Percentiles rank a stretch among this genome's conserved stretches.
These are phyloP conservation scores for Hyperoodon ampullatus DNA, from an alignment of 2,113 vertebrate species.

Conservation along the genomic window DNA sequence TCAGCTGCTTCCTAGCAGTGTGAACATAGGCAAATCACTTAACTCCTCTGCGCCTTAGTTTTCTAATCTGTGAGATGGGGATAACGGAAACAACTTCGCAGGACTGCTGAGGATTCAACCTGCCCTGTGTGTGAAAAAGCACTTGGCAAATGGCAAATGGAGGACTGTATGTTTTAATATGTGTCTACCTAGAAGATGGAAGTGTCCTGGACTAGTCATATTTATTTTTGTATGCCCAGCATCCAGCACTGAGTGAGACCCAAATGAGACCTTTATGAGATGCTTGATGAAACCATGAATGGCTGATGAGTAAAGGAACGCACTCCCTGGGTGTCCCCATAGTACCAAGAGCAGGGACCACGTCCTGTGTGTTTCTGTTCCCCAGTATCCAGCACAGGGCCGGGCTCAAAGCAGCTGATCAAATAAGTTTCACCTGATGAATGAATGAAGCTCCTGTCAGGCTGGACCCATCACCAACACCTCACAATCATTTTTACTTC, in stretches of 20 bases:
- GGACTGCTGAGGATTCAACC: neutral
- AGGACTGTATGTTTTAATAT: neutral
- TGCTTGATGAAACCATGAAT: neutral
- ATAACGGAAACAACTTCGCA: neutral
- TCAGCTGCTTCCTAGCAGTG: neutral
- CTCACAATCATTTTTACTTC: neutral
- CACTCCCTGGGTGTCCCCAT: neutral
- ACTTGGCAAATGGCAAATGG: neutral
- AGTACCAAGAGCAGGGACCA: neutral
- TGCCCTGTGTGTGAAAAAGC: neutral
- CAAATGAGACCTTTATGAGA: neutral
- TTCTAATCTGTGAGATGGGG: neutral
- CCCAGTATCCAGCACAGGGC: neutral
- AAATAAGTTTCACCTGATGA: slow-evolving; percentile 11
- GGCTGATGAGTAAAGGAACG: neutral
- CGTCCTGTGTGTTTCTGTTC: neutral
- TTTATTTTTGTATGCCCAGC: neutral
- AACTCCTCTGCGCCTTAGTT: neutral
- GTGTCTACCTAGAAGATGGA: neutral
- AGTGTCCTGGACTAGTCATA: neutral
- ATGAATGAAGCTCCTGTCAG: neutral
- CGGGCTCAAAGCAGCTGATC: neutral
- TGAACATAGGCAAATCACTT: neutral
- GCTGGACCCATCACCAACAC: neutral
- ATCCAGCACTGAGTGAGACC: neutral